These are phyloP conservation scores for Thamnophis elegans DNA, from an alignment of 2,797 vertebrate species.

Conservation along the genomic window DNA sequence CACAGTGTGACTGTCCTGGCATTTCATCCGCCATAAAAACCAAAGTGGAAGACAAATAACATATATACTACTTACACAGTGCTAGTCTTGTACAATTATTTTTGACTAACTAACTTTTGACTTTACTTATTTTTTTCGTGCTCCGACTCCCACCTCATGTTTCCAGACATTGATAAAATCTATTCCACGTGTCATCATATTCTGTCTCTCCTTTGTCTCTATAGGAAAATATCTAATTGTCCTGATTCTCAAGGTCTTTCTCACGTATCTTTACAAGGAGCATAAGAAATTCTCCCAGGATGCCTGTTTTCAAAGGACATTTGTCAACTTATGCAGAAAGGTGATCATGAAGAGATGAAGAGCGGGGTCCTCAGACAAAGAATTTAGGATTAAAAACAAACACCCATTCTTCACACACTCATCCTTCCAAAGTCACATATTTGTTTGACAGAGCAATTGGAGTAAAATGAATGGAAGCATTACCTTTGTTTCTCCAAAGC, in stretches of 20 bases:
- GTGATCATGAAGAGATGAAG: neutral
- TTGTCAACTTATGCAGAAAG: neutral
- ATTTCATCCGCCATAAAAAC: no score
- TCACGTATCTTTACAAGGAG: neutral
- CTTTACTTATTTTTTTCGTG: no score
- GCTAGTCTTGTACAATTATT: no score
- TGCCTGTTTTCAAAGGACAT: neutral
- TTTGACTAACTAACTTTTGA: no score
- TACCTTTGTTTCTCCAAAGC: neutral
- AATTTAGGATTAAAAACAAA: neutral
- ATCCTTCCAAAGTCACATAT: neutral
- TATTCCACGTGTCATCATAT: no score
- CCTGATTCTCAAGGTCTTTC: neutral
- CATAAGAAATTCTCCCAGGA: neutral
- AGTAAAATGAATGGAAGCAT: neutral
- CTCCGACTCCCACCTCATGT: no score
- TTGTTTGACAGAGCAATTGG: conserved; percentile 17
- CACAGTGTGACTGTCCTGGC: no score
- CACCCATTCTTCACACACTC: neutral
- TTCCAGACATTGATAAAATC: no score
- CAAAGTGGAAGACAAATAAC: no score
- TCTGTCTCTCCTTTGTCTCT: no score
- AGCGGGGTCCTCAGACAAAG: neutral
- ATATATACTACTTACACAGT: no score
- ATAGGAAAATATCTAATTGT: neutral